A percentile compares a stretch with the other conserved stretches of the same genome.
phyloP scores from a whole-genome alignment of 2,113 vertebrate genomes.

The Pteropus alecto region DNA sequence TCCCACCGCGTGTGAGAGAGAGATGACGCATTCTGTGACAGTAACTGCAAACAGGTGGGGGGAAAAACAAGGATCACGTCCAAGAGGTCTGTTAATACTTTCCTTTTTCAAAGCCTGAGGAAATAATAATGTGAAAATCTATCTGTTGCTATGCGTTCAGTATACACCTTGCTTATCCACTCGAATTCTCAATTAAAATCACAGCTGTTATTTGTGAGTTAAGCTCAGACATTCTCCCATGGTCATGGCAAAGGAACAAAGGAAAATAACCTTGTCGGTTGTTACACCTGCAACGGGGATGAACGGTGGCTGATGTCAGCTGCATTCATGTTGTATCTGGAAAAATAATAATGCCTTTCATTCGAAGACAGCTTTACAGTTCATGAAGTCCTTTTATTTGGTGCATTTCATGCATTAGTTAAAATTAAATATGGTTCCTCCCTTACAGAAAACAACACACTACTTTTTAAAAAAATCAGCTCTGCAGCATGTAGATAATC shows the following conservation, averaged over 20 bases:
- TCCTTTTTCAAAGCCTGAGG: constrained; percentile 58
- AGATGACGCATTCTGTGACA: constrained; percentile 61
- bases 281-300: constrained; percentile 53
- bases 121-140: constrained; percentile 68
- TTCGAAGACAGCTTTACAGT: neutral
- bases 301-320: constrained; percentile 18
- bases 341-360: constrained; percentile 39
- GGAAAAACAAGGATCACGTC: constrained; percentile 48
- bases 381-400: neutral
- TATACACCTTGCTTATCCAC: constrained; percentile 38
- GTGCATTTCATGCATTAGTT: neutral
- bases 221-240: neutral
- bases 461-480: neutral
- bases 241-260: constrained; percentile 56
- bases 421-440: neutral
- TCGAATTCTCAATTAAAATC: constrained; percentile 51
- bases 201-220: constrained; percentile 64
- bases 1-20: constrained; percentile 64
- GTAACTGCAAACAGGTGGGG: constrained; percentile 72
- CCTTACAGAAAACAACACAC: neutral
- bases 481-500: neutral
- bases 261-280: neutral
- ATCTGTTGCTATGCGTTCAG: constrained; percentile 47
- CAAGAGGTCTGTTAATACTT: constrained; percentile 70
- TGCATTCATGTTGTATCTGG: constrained; percentile 1